These are phyloP conservation scores for Hydrophis major DNA, from an alignment of 2,797 vertebrate genomes.

Conservation along the genomic window DNA sequence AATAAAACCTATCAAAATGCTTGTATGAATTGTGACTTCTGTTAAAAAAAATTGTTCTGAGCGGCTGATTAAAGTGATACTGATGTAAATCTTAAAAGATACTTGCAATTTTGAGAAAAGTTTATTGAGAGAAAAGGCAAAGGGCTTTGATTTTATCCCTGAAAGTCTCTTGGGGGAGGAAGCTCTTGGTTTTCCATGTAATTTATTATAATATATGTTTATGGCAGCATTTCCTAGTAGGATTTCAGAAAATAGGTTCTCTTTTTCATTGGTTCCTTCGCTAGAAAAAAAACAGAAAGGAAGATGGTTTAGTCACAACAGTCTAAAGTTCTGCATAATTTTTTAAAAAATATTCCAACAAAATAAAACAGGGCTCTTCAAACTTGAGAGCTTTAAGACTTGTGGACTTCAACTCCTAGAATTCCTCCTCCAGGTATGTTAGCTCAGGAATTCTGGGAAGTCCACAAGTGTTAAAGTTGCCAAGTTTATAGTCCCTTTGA, in stretches of 20 bases:
- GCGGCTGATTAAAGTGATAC: neutral
- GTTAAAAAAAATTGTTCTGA: neutral
- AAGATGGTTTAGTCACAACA: neutral
- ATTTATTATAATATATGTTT: neutral
- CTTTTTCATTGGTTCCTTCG: no score
- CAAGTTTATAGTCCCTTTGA: no score
- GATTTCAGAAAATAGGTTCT: neutral
- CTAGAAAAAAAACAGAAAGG: neutral
- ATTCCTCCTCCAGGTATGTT: no score
- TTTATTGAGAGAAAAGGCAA: neutral
- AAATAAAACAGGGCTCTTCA: neutral
- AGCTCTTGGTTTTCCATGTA: rapidly evolving
- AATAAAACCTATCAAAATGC: neutral
- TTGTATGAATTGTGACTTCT: neutral
- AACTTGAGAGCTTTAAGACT: no score
- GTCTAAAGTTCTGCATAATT: neutral
- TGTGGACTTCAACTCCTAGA: no score
- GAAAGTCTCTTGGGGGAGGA: neutral
- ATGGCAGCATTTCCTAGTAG: neutral
- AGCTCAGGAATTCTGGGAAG: no score
- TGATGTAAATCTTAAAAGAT: neutral
- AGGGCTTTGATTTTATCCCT: neutral
- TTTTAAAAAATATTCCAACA: neutral
- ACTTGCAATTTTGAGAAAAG: neutral
- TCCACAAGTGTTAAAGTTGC: no score